Base-by-base conservation (phyloP, 2,113 vertebrate species). In the Microcebus jonahi region DNA sequence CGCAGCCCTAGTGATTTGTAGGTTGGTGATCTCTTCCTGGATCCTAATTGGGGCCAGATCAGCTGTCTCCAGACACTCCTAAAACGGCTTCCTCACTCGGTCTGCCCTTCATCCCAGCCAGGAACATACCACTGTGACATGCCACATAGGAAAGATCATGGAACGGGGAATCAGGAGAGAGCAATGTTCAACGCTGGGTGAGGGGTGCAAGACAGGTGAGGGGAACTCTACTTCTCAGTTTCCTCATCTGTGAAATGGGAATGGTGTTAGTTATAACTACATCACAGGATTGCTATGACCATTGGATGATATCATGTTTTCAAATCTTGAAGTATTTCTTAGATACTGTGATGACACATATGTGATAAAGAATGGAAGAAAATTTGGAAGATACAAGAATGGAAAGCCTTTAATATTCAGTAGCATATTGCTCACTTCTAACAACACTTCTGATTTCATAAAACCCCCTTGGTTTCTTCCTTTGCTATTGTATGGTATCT, bases 181-280 rank as follows among this genome's bases (percentile, higher is more conserved):
- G 42, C 23, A 25, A 29, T 65, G 18, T 31, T 59, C 50, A 57
- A 57, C 89, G 42, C 13, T 55, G 39, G 25, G 15, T 6, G 3
- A 12, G 29, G 36, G 81, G 55, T 36, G 31, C 34, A 79, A 75
- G 55, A 18, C 45, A 85, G 29, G 14, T 50, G 77, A 67, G n/a
- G 55, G 45, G 90, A 94, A 73, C 42, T 71, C 65, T 86, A 57
- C 31, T 75, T 79, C 71, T 88, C 59, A 75, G 36, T 4, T n/a
- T 80, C 39, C 29, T n/a, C 39, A 86, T 80, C 91, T 83, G 68
- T 91, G 50, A 90, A 90, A 79, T 97, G 81, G 88, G 31, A 48
- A 79, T 73, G 23, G 15, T 79, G 20, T 36, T 83, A 15, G 34
- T 80, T 84, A 36, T n/a, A 70, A 67, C 79, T 59, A 36, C n/a